These are phyloP conservation scores for Cerceris rybyensis DNA, from an alignment of 2,888 invertebrate species.

Conservation along the genomic window DNA sequence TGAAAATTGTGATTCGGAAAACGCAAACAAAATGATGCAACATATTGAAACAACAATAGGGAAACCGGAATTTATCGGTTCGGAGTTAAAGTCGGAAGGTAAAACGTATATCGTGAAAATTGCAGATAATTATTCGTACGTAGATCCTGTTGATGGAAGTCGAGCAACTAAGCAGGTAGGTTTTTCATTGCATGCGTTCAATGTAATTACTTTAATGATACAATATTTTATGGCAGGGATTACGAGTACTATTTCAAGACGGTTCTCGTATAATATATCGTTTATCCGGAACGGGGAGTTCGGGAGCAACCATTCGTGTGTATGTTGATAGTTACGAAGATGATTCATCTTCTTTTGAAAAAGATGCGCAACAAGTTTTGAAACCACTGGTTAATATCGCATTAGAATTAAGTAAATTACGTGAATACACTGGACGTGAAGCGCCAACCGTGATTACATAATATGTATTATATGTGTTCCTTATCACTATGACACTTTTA, in stretches of 20 bases:
- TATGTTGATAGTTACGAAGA: constrained; percentile 97
- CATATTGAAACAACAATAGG: constrained; percentile 88
- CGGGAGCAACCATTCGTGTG: constrained; percentile 97
- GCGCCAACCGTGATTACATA: constrained; percentile 97
- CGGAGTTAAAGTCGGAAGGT: constrained; percentile 83
- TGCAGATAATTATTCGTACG: constrained; percentile 97
- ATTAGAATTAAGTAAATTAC: constrained; percentile 91
- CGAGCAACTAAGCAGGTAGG: constrained; percentile 92
- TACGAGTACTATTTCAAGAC: constrained; percentile 96
- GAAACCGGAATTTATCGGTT: constrained; percentile 86
- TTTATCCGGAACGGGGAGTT: constrained; percentile 98
- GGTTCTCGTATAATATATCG: constrained; percentile 97
- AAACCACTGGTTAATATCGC: constrained; percentile 95
- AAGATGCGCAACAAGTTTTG: constrained; percentile 85
- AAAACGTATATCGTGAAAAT: constrained; percentile 90
- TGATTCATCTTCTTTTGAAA: constrained; percentile 79
- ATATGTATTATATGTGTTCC: neutral
- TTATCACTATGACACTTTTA: constrained; percentile 18
- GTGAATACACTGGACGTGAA: constrained; percentile 92
- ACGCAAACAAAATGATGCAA: constrained; percentile 95
- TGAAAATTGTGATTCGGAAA: constrained; percentile 95
- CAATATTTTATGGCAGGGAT: constrained; percentile 86
- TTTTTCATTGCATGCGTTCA: constrained; percentile 3
- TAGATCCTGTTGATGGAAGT: constrained; percentile 96
- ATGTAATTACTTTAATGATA: neutral